Evolutionary conservation across 2,888 invertebrate species (phyloP), one percentile per base, ranked within the genome.

Genomic region (Mythimna loreyi): DNA sequence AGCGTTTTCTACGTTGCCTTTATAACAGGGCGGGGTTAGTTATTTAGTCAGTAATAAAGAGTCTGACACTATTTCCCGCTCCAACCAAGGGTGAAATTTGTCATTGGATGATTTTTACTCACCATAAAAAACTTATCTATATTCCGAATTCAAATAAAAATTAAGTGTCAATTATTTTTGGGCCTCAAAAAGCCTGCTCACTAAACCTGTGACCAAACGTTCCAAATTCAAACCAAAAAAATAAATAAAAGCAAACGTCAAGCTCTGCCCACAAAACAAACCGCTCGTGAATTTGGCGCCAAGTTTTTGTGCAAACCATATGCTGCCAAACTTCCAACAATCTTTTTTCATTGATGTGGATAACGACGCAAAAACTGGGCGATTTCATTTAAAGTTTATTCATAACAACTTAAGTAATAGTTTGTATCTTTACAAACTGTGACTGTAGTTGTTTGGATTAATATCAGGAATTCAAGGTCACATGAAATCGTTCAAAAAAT

Each of bases 231-330:
- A 61, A 49, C 19, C 0, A 40, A 36, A 28, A 28, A 59, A 59
- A 53, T 0, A 23, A 47, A 19, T n/a, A 36, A 55, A 56, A 21
- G 5, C 3, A 21, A 56, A 36, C 3, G 23, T 13, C 21, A 52
- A 11, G 19, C 13, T 36, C 9, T 53, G 25, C 58, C 13, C 47
- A 19, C 60, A 60, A 8, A 49, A 43, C 49, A 61, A n/a, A 65
- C 11, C 13, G 28, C 4, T 4, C 45, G 47, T 43, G 21, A 28
- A 63, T 73, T 58, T 43, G 25, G n/a, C 16, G 19, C 25, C 74
- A 62, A 73, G 49, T 78, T 78, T 77, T 78, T 74, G 30, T 50
- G 47, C 19, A 7, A 6, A 19, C 30, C 65, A 68, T 43, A 79
- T 74, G 74, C 56, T 58, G 43, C 45, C 47, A 47, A 68, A 56